Evolutionary conservation across 2,113 vertebrate species (phyloP).

Genomic region (Larimichthys crocea): DNA sequence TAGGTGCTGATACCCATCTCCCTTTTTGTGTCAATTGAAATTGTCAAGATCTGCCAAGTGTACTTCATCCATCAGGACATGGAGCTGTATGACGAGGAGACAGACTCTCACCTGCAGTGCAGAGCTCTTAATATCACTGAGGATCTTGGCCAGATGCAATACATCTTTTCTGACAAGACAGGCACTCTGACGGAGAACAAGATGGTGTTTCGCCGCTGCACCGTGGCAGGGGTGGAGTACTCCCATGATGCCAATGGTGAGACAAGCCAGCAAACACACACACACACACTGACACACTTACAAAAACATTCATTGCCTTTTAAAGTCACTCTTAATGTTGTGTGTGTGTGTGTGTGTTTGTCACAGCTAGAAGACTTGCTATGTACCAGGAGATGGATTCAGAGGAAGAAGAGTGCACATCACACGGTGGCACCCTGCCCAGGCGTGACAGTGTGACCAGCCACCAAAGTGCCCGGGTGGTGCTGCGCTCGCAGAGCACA

Average conservation of each 20-base stretch:
- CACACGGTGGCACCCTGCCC: slow-evolving; percentile 86
- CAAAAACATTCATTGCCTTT: slow-evolving; percentile 7
- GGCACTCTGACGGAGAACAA: slow-evolving; percentile 98
- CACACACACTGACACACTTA: neutral
- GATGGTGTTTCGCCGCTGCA: slow-evolving; percentile 98
- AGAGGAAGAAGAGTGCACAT: slow-evolving; percentile 90
- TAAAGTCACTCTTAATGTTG: neutral
- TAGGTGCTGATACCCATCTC: slow-evolving; percentile 98
- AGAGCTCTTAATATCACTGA: slow-evolving; percentile 97
- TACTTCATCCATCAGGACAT: slow-evolving; percentile 97
- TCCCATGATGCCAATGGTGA: slow-evolving; percentile 98
- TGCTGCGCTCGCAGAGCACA: slow-evolving; percentile 90
- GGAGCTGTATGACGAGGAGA: slow-evolving; percentile 97
- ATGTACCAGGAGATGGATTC: slow-evolving; percentile 96
- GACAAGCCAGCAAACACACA: slow-evolving; percentile 35
- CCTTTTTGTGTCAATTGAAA: slow-evolving; percentile 98
- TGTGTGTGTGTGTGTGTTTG: neutral
- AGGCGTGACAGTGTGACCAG: slow-evolving; percentile 88
- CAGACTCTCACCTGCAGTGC: slow-evolving; percentile 94
- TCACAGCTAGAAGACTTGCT: slow-evolving; percentile 90
- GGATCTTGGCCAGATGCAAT: slow-evolving; percentile 97
- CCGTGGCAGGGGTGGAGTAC: slow-evolving; percentile 95
- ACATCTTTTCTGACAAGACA: slow-evolving; percentile 99
- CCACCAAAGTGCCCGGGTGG: slow-evolving; percentile 88
- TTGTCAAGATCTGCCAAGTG: slow-evolving; percentile 98